Percentiles rank a stretch among this genome's conserved stretches.
Conservation (phyloP, 2,113 vertebrate species). For the Todiramphus saurophagus region DNA sequence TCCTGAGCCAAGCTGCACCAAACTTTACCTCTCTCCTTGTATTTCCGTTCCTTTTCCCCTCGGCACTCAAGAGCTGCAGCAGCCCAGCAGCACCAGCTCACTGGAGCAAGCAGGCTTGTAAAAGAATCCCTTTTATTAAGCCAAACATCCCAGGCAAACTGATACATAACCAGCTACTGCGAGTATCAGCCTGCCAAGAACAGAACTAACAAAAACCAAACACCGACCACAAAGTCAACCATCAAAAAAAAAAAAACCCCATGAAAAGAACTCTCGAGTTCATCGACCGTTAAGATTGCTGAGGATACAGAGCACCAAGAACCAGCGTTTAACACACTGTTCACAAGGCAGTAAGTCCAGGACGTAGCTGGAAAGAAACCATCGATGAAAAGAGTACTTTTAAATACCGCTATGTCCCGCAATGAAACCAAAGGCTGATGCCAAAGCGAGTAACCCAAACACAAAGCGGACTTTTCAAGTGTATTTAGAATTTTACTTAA, state of each 20-base stretch:
- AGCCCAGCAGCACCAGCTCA: not conserved
- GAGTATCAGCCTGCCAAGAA: not conserved
- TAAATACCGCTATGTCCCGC: not conserved
- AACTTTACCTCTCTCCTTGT: not conserved
- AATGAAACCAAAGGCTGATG: not conserved
- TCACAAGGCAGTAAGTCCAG: not conserved
- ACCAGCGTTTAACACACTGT: not conserved
- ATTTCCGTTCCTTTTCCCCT: not conserved
- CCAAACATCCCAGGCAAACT: not conserved
- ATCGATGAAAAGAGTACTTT: not conserved
- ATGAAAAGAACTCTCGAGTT: not conserved
- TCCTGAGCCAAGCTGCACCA: not conserved
- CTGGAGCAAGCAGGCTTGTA: not conserved
- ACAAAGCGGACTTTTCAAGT: not conserved
- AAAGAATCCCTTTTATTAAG: not conserved
- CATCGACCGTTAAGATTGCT: fast-evolving
- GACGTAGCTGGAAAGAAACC: not conserved
- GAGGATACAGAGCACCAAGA: not conserved
- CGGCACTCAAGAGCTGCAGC: not conserved
- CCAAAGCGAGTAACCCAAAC: not conserved
- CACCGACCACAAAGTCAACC: not conserved
- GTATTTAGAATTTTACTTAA: not conserved
- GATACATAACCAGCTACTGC: not conserved
- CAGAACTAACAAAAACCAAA: not conserved
- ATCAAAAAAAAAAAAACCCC: not conserved